These are phyloP conservation scores for Hydropsyche betteni DNA, from an alignment of 2,888 invertebrate genomes.

Conservation along the genomic window DNA sequence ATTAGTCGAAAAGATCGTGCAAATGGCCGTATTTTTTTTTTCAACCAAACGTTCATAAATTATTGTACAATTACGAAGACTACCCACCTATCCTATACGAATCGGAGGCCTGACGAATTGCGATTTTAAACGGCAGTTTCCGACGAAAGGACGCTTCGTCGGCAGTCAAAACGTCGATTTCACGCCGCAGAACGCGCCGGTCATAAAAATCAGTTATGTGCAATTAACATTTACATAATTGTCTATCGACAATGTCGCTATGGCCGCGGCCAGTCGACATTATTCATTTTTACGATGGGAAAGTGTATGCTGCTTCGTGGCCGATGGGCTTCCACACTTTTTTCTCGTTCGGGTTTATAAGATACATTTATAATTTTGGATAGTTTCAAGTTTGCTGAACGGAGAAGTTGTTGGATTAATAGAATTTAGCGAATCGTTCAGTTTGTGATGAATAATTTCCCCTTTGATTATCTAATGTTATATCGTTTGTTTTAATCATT, in stretches of 20 bases:
- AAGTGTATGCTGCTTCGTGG: not conserved
- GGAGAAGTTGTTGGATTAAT: too few relatives aligned
- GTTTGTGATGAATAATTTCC: too few relatives aligned
- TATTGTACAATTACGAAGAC: conserved; percentile 28
- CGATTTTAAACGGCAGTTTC: conserved; percentile 16
- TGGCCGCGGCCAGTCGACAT: conserved; percentile 15
- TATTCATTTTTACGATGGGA: conserved; percentile 47
- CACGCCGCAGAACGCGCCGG: not conserved
- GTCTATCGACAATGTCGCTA: conserved; percentile 18
- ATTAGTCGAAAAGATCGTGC: too few relatives aligned
- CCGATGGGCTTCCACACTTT: conserved; percentile 10
- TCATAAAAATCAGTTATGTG: conserved; percentile 36
- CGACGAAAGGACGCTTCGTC: conserved; percentile 29
- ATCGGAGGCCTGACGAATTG: not conserved
- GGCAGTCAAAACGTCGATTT: conserved; percentile 18
- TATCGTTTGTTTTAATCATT: too few relatives aligned
- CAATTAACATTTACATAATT: conserved; percentile 32
- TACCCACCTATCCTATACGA: not conserved
- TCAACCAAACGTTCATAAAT: conserved; percentile 28
- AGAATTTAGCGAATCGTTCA: too few relatives aligned
- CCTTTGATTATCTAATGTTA: too few relatives aligned
- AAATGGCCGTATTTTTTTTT: too few relatives aligned
- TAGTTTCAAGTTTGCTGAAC: too few relatives aligned
- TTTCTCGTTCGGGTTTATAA: not conserved
- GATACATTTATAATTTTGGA: not conserved